Base-by-base conservation (phyloP, 2,888 invertebrate genomes). In the Dimorphilus gyrociliatus region DNA sequence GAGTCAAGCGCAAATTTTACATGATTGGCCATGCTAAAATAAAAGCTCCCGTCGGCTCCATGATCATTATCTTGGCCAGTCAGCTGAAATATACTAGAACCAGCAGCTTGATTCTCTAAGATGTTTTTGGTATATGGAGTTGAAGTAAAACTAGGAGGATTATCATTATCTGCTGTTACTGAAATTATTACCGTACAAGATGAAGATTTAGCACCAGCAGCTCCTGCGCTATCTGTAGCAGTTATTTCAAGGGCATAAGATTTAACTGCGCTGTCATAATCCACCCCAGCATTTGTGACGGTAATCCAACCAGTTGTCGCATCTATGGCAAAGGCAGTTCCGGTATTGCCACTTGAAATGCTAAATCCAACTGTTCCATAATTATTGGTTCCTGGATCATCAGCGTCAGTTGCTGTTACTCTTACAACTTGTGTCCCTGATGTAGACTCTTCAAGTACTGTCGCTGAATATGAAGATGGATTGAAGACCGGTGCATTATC, bases 401-500 rank as follows among this genome's bases (percentile, higher is more conserved):
- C 53, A 14, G 29, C 36, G 36, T 54, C 54, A 4, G 40, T 44
- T 6, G 54, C 54, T 16, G 39, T 33, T 4, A 52, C 47, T 8
- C 45, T 44, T 10, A 42, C 38, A n/a, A 54, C 39, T 12, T 45
- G 32, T 7, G 32, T 37, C 4, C 46, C 47, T 7, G 34, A 25
- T 2, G 41, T 19, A 12, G 35, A 41, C 4, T 40, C 28, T 33
- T 49, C 50, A 1, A 44, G 33, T n/a, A 51, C 37, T 8, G 40
- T 34, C 4, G 23, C 39, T 42, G 39, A 37, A 35, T 48, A 50
- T 8, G 35, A 27, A 10, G 37, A 34, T 12, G 40, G 30, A 2
- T 39, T 34, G 29, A 51, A 55, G 4, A 34, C 34, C 2, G 56
- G 56, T 2, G 27, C 19, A 35, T 53, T 48, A 37, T 55, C 55